phyloP scores from a whole-genome alignment of 2,113 vertebrate genomes.

The Cyanoramphus novaezelandiae region DNA sequence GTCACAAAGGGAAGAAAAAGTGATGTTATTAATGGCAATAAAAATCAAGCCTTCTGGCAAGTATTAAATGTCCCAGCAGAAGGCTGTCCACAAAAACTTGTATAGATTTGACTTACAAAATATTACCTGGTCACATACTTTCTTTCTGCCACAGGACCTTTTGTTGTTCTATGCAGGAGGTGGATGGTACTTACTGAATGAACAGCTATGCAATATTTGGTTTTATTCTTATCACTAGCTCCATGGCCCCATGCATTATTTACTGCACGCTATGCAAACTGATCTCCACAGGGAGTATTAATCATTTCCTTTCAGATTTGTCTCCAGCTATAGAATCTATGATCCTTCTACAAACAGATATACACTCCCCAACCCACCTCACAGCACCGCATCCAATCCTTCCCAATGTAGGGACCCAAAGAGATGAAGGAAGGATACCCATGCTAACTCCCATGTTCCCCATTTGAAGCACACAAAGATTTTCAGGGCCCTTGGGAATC shows the following conservation, averaged over 20 bases:
- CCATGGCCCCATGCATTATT: background rate
- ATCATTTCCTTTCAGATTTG: slow-evolving; percentile 25
- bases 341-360: background rate
- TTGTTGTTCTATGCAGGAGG: background rate
- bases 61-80: background rate
- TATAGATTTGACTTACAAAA: background rate
- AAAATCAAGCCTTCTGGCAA: background rate
- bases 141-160: background rate
- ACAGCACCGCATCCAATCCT: too few relatives aligned
- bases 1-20: background rate
- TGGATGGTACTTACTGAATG: background rate
- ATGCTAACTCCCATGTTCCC: fast-evolving
- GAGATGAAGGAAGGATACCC: background rate
- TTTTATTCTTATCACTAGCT: background rate
- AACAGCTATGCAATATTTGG: slow-evolving; percentile 3
- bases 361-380: background rate
- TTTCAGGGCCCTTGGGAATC: background rate
- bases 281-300: background rate
- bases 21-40: background rate
- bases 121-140: background rate
- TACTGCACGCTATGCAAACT: background rate
- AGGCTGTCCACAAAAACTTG: background rate
- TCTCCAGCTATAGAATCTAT: background rate
- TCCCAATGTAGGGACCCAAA: fast-evolving
- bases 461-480: background rate